Evolutionary conservation across 2,113 vertebrate genomes (phyloP).

Genomic region (Raja brachyura): DNA sequence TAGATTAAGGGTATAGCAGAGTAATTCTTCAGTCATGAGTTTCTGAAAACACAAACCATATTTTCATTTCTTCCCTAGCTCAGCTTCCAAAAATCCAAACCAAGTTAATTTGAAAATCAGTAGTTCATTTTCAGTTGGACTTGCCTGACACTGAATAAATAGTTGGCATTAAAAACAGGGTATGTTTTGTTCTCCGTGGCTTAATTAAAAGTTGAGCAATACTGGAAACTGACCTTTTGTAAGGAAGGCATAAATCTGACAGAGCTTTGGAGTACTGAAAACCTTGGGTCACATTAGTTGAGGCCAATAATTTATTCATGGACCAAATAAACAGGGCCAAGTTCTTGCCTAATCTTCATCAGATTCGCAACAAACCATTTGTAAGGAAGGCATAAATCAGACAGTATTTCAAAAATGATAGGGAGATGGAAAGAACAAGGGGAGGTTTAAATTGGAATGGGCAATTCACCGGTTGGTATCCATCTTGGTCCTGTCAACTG

Average conservation of each 20-base stretch:
- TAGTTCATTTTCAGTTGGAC: background rate
- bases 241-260: too few relatives aligned
- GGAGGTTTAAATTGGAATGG: background rate
- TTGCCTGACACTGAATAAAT: background rate
- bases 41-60: background rate
- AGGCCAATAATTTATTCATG: background rate
- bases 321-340: background rate
- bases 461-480: background rate
- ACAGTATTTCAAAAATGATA: background rate
- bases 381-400: background rate
- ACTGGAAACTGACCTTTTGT: background rate
- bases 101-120: background rate
- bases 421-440: background rate
- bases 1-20: background rate
- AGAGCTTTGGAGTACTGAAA: background rate
- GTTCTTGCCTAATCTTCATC: background rate
- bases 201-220: slow-evolving; percentile 14
- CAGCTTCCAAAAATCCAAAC: background rate
- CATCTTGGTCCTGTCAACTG: background rate
- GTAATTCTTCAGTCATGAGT: background rate
- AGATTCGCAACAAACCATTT: background rate
- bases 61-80: background rate
- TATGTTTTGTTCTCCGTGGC: background rate
- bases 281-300: background rate
- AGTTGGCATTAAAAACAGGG: background rate